Evolutionary conservation across 2,888 invertebrate genomes (phyloP).

Genomic region (Gastrophysa polygoni): DNA sequence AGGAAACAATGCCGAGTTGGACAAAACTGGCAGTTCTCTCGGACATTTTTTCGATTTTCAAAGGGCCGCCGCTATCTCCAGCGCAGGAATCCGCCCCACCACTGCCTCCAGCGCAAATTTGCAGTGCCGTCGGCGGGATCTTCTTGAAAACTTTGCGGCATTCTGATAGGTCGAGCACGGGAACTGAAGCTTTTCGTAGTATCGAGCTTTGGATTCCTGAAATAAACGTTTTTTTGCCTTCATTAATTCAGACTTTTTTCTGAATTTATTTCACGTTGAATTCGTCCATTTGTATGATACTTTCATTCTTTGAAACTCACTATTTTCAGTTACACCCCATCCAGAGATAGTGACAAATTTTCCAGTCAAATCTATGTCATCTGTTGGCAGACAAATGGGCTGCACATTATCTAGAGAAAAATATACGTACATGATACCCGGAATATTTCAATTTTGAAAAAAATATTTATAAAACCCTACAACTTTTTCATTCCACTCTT

Average conservation of each 20-base stretch:
- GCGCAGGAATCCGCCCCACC: constrained; percentile 67
- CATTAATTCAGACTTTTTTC: too few relatives aligned
- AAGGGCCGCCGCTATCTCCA: constrained; percentile 73
- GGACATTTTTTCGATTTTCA: constrained; percentile 56
- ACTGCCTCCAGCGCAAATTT: constrained; percentile 69
- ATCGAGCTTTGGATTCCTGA: constrained; percentile 47
- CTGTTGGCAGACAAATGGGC: constrained; percentile 60
- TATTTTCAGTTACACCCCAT: constrained; percentile 74
- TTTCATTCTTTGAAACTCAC: constrained; percentile 58
- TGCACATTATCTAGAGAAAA: constrained; percentile 51
- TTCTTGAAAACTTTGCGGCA: constrained; percentile 48
- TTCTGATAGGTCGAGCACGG: constrained; percentile 50
- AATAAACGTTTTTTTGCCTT: too few relatives aligned
- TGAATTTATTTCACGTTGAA: too few relatives aligned
- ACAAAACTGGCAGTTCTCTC: constrained; percentile 57
- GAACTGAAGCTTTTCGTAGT: constrained; percentile 58
- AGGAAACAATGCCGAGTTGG: constrained; percentile 62
- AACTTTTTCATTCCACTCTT: too few relatives aligned
- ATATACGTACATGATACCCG: too few relatives aligned
- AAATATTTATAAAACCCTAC: too few relatives aligned
- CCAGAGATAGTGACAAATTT: constrained; percentile 69
- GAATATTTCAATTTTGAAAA: too few relatives aligned
- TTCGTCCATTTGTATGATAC: too few relatives aligned
- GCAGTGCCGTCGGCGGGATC: constrained; percentile 48
- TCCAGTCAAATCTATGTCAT: constrained; percentile 56